Percentiles rank a stretch among this genome's conserved stretches.
Evolutionary conservation across 1,140 invertebrate genomes (phyloP).

Genomic region (Pinna nobilis): DNA sequence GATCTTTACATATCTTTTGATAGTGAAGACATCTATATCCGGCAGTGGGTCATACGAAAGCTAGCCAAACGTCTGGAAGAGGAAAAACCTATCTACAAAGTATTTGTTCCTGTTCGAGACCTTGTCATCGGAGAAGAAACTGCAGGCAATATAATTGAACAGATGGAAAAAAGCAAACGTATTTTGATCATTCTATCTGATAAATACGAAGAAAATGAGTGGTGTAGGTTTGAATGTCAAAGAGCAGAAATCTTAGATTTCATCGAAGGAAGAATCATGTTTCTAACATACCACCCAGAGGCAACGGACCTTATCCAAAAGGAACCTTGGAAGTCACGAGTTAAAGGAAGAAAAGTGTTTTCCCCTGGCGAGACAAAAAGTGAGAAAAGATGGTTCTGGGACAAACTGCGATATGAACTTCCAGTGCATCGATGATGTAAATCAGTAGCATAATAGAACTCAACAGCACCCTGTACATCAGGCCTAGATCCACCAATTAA

Average conservation of each 20-base stretch:
- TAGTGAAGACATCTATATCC: constrained; percentile 33
- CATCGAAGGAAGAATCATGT: constrained; percentile 40
- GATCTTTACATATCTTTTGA: constrained; percentile 39
- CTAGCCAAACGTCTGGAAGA: constrained; percentile 31
- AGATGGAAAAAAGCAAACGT: constrained; percentile 37
- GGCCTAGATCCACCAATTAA: too few species aligned
- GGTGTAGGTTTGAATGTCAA: constrained; percentile 39
- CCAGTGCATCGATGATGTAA: constrained; percentile 14
- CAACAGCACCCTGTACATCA: too few species aligned
- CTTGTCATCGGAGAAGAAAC: constrained; percentile 10
- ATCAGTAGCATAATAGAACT: too few species aligned
- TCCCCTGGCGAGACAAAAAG: constrained; percentile 35
- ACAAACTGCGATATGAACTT: constrained; percentile 43
- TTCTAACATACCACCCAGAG: constrained; percentile 39
- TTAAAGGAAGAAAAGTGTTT: constrained; percentile 38
- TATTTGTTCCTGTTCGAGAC: constrained; percentile 35
- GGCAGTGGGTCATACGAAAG: constrained; percentile 37
- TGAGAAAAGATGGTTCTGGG: constrained; percentile 41
- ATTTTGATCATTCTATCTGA: constrained; percentile 35
- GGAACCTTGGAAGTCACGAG: constrained; percentile 40
- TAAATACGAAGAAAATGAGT: constrained; percentile 39
- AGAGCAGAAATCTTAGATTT: constrained; percentile 38
- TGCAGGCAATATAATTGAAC: constrained; percentile 1
- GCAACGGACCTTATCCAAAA: constrained; percentile 21
- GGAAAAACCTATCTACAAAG: constrained; percentile 25